Base-by-base conservation (phyloP, 2,113 vertebrate genomes). In the Leucopsar rothschildi region DNA sequence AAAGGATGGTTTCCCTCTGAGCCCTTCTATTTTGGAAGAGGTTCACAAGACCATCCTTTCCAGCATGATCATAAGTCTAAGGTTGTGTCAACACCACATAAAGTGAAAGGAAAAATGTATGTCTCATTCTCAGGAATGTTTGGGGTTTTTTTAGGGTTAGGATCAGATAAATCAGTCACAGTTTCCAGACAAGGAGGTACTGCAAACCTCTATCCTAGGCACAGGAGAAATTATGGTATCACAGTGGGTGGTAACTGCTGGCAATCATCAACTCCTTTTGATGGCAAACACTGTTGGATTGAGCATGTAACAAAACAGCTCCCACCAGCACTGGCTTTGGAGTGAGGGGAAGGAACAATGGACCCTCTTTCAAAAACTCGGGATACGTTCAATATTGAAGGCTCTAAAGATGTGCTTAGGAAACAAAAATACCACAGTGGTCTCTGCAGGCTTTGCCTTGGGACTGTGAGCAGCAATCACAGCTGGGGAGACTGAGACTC, bases 221-320 rank as follows among this genome's bases (percentile, higher is more conserved):
- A 75, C 28, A 81, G 76, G 50, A 80, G 76, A 81, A 94, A 88
- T 83, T 68, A 68, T 49, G 53, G 88, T 55, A 83, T 75, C 93
- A 86, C 76, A 45, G 92, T 90, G 82, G 75, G 95, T 93, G 92
- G 92, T 83, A 96, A 88, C 87, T 88, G 90, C 79, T 93, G 85
- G 94, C 63, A 86, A 83, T 88, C 94, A 92, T 92, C 86, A 92
- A 31, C 88, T 22, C 28, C 47, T 83, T 92, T 73, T 90, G 92
- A 96, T 4, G 28, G 92, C 76, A 88, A 95, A 88, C 59, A 49
- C 78, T 77, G 24, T 19, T 85, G 82, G 88, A 86, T 23, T 71
- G 65, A 94, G 37, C 61, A 20, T 12, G 49, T 64, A 95, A 86
- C 72, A 95, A 86, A 83, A 73, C 90, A 96, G 85, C 80, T 94